Evolutionary conservation across 2,113 vertebrate species (phyloP), one percentile per base, ranked within the genome.

Genomic region (Scortum barcoo): DNA sequence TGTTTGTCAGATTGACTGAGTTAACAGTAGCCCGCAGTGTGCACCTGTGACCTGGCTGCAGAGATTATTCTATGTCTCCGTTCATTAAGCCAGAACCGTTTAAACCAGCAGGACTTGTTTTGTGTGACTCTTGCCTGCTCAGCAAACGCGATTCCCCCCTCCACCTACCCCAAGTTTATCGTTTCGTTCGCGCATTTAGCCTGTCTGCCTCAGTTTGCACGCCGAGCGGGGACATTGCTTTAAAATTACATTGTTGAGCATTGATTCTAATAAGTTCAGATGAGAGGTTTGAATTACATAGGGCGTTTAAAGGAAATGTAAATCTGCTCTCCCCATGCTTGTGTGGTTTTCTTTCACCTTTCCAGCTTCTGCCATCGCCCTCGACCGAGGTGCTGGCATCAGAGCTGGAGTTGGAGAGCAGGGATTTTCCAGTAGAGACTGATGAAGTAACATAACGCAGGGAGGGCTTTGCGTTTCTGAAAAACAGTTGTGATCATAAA

Each of bases 41-140:
- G 80, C 91, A 94, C 91, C 91, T 93, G 92, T 54, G 72, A 89
- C 91, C 86, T 86, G 87, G 80, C 85, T 77, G 77, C 72, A 89
- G 85, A 92, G 84, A 92, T 92, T 82, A 87, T 89, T 90, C 80
- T 76, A 36, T 61, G 89, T 90, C 66, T 58, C 86, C 90, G 89
- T 90, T 92, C 80, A 88, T 92, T 89, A 90, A 92, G 63, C 83
- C 83, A 56, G 77, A 73, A 77, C 57, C 9, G 36, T 93, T 93
- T 86, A 78, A 89, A 88, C 78, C 67, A 78, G 79, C 88, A 50
- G 72, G 67, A 76, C 74, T 72, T 50, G 67, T 69, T 80, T 56
- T 66, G 46, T 70, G 63, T 7, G 17, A 84, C 79, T 48, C 74
- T 36, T 66, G 65, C 77, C 78, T 78, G 72, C 83, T 81, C 53